Evolutionary conservation across 2,113 vertebrate genomes (phyloP), one percentile per base, ranked within the genome.

Genomic region (Ammodytes dubius): DNA sequence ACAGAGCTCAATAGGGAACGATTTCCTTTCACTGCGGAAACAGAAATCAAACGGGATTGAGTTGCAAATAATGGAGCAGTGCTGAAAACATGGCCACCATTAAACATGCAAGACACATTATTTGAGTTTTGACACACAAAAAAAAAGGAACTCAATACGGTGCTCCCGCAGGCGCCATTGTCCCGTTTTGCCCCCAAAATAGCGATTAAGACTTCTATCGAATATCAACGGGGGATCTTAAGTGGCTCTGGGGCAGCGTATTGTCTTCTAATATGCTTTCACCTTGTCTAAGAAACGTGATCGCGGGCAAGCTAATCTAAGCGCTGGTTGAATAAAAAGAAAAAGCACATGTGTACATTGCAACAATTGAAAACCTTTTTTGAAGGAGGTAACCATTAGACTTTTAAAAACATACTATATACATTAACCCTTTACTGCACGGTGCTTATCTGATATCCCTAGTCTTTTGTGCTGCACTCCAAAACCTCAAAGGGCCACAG

Each of bases 171-270:
- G 90, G 92, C 88, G 93, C 93, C 93, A 70, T 89, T 84, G 81
- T 87, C 82, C 89, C 72, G 7, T 87, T 87, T 87, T 87, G 83
- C 70, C 86, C 27, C 92, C 91, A 82, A 93, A 94, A 93, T 91
- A 90, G 87, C 81, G 72, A 92, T 94, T 94, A 94, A 85, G 77
- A 71, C 79, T 89, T 94, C 93, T 91, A 93, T 93, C 87, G 50
- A 85, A 92, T 94, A 90, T 93, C 93, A 59, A 17, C 37, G 4
- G 11, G 14, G 66, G 86, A 88, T 85, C 83, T 92, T 83, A 90
- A 92, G 90, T 86, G 88, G 84, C 84, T 87, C 68, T 35, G 70
- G 69, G 89, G 88, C 70, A 84, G 85, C 92, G 15, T 11, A 0
- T 81, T 73, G 87, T 88, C 92, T 82, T 92, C 54, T 47, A 68